Percentiles rank a stretch among this genome's conserved stretches.
phyloP scores from a whole-genome alignment of 2,797 vertebrate genomes.

The Kryptopterus vitreolus region DNA sequence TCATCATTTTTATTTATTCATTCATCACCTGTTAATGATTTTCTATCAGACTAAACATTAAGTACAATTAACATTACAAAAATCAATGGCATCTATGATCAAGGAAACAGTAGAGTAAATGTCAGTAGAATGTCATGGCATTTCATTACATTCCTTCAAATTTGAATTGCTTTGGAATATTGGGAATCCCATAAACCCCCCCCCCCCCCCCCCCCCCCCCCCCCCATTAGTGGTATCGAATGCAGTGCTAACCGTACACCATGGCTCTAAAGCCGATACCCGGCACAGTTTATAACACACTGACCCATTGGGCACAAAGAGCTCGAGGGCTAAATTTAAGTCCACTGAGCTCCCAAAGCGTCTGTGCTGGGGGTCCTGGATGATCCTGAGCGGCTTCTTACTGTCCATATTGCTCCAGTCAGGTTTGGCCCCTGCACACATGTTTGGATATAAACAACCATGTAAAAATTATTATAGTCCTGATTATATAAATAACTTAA shows the following conservation, averaged over 20 bases:
- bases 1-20: background rate
- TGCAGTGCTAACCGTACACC: background rate
- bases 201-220: too few species aligned
- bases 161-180: background rate
- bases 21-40: background rate
- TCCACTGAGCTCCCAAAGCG: conserved; percentile 85
- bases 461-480: background rate
- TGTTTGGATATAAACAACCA: background rate
- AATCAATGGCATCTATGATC: too few species aligned
- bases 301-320: conserved; percentile 51
- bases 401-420: conserved; percentile 66
- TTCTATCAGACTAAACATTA: background rate
- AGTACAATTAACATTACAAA: too few species aligned
- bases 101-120: background rate
- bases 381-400: conserved; percentile 77
- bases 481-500: background rate
- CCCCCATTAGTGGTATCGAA: background rate
- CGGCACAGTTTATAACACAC: conserved; percentile 26
- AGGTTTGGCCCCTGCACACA: conserved; percentile 62
- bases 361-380: conserved; percentile 84
- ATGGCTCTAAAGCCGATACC: background rate
- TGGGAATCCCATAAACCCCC: too few species aligned
- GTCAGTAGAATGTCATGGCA: too few species aligned
- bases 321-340: conserved; percentile 84
- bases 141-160: background rate